Base-by-base conservation (phyloP, 2,113 vertebrate genomes). In the Sander vitreus region DNA sequence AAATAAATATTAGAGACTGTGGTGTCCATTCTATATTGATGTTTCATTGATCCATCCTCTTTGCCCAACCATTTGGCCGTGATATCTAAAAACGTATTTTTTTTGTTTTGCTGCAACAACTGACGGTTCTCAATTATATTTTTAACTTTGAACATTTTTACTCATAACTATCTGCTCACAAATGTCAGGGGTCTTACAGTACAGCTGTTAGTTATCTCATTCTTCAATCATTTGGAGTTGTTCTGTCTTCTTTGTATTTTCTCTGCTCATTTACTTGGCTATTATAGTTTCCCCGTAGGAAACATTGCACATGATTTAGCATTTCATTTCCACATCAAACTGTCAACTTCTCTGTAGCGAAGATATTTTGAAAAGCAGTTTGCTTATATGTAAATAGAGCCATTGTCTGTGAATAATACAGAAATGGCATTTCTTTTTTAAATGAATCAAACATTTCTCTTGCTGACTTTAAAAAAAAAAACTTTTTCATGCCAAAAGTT, bases 311-410 rank as follows among this genome's bases (percentile, higher is more conserved):
- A 73, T n/a, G 39, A 76, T 79, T 87, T 74, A 45, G 68, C 60
- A 83, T 83, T 81, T 89, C 30, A 79, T 79, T 81, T 57, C 48
- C 68, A 85, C 74, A 81, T 85, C 71, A 82, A 81, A 82, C 83
- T 81, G 65, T 78, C 72, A 75, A 30, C 25, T 25, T 66, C 43
- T 72, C 51, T 25, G 47, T 53, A 36, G 51, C 13, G 2, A 59
- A 57, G 27, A 27, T 30, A 45, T 69, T 84, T 58, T 70, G 19
- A 73, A 73, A 75, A 69, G n/a, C 51, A 8, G 30, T 63, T 53
- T 70, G 58, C 54, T 80, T 80, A 27, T 70, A 73, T 85, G 80
- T 55, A 77, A 89, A 83, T 80, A 57, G 57, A 7, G 2, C 30
- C 8, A 55, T 80, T 87, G 70, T 75, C 65, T 68, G 57, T 51